A percentile compares a stretch with the other conserved stretches of the same genome.
These are phyloP conservation scores for Fregetta grallaria DNA, from an alignment of 2,113 vertebrate genomes.

Conservation along the genomic window DNA sequence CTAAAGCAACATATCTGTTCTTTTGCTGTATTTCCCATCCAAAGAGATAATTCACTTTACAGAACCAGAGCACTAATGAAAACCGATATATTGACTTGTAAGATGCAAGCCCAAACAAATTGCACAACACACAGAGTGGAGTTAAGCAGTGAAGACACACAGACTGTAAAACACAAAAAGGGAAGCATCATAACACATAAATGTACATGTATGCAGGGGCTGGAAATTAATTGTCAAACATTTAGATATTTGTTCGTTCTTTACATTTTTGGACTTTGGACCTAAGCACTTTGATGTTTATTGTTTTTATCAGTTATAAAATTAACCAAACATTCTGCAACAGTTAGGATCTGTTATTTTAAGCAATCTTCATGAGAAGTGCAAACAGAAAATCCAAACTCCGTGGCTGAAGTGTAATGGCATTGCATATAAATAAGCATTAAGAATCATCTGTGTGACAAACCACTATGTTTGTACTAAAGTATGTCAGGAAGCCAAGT, in stretches of 20 bases:
- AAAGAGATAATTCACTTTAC: background rate
- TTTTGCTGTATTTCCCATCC: background rate
- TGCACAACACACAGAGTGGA: background rate
- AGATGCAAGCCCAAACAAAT: background rate
- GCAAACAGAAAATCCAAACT: slow-evolving; percentile 1
- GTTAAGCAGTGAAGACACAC: background rate
- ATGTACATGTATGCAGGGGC: background rate
- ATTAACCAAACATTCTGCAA: background rate
- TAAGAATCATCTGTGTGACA: background rate
- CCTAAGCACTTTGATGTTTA: background rate
- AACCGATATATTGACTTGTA: slow-evolving; percentile 34
- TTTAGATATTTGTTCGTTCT: background rate
- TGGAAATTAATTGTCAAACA: background rate
- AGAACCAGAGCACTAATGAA: background rate
- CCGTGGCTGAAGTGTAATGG: background rate
- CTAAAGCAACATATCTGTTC: background rate
- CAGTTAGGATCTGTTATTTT: background rate
- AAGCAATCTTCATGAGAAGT: background rate
- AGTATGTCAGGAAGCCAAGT: background rate
- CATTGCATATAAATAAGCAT: background rate
- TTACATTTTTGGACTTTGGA: background rate
- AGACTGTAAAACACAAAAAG: background rate
- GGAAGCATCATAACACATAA: background rate
- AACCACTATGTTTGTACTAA: background rate
- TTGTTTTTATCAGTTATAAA: background rate